Conservation (phyloP, 1,140 invertebrate species). For the Dolichoris vasculosae region DNA sequence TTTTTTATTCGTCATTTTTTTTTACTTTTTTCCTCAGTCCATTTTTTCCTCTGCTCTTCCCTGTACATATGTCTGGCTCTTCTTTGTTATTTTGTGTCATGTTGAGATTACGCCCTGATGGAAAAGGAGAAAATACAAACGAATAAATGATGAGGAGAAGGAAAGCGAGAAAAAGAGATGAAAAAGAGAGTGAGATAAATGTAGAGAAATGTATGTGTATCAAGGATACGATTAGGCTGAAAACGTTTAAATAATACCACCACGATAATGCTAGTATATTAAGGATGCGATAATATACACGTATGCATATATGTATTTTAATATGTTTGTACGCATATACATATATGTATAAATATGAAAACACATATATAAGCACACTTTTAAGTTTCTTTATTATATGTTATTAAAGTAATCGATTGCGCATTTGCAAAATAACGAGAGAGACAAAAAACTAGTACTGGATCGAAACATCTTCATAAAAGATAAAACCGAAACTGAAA, state of each 20-base stretch:
- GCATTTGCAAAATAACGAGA: constrained; percentile 17
- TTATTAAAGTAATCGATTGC: constrained; percentile 28
- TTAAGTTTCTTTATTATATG: constrained; percentile 45
- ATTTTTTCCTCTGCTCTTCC: constrained; percentile 20
- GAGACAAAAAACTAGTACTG: constrained; percentile 29
- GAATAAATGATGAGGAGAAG: constrained; percentile 30
- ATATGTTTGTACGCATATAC: constrained; percentile 37
- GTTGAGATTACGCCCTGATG: constrained; percentile 30
- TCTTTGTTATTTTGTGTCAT: background rate
- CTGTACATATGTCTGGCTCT: constrained; percentile 40
- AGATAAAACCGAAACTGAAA: constrained; percentile 12
- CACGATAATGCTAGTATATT: constrained; percentile 39
- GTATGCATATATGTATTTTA: constrained; percentile 28
- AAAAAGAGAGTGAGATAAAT: constrained; percentile 21
- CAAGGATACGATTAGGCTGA: constrained; percentile 23
- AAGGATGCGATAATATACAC: constrained; percentile 22
- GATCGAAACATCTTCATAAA: constrained; percentile 27
- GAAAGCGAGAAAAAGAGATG: constrained; percentile 33
- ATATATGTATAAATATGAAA: constrained; percentile 50
- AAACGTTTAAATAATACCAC: constrained; percentile 37
- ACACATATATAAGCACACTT: constrained; percentile 49
- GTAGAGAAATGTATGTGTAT: constrained; percentile 30
- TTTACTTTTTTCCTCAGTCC: constrained; percentile 37
- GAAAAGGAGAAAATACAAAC: constrained; percentile 36
- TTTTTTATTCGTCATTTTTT: constrained; percentile 26